Conservation (phyloP, 1,140 invertebrate species). For the Drosophila burlai region DNA sequence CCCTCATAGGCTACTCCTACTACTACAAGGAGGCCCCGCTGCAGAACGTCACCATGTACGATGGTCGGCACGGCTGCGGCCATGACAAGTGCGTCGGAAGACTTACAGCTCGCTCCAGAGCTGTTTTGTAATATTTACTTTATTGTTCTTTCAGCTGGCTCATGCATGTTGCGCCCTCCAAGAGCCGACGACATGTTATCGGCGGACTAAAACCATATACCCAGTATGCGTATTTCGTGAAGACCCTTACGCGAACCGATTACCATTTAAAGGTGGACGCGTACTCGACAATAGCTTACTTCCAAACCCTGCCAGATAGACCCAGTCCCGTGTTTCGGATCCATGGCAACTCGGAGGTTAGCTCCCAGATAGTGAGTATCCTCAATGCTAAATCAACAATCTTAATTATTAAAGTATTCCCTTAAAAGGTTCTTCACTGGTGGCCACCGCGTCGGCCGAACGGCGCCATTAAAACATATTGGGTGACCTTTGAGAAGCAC, state of each 20-base stretch:
- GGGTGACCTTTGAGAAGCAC: conserved; percentile 46
- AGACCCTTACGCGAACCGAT: conserved; percentile 92
- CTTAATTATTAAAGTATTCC: neutral
- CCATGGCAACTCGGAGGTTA: conserved; percentile 45
- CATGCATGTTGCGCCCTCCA: conserved; percentile 78
- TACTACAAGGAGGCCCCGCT: conserved; percentile 90
- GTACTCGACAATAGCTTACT: conserved; percentile 92
- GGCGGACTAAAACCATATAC: conserved; percentile 92
- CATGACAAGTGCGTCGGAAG: conserved; percentile 85
- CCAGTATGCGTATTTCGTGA: conserved; percentile 95
- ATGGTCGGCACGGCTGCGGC: conserved; percentile 93
- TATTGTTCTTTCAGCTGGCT: conserved; percentile 64
- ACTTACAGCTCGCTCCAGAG: accelerated
- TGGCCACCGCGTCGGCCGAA: conserved; percentile 76
- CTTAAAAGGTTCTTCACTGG: conserved; percentile 63
- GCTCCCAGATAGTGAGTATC: conserved; percentile 59
- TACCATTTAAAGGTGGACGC: conserved; percentile 89
- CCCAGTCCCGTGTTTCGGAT: conserved; percentile 63
- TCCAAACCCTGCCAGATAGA: conserved; percentile 87
- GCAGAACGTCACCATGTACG: conserved; percentile 90
- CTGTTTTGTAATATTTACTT: neutral
- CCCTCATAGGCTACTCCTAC: conserved; percentile 91
- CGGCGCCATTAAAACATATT: conserved; percentile 63
- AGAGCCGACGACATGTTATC: conserved; percentile 86
- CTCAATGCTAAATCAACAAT: neutral